Conservation (phyloP, 1,140 invertebrate genomes). For the Sweltsa coloradensis region DNA sequence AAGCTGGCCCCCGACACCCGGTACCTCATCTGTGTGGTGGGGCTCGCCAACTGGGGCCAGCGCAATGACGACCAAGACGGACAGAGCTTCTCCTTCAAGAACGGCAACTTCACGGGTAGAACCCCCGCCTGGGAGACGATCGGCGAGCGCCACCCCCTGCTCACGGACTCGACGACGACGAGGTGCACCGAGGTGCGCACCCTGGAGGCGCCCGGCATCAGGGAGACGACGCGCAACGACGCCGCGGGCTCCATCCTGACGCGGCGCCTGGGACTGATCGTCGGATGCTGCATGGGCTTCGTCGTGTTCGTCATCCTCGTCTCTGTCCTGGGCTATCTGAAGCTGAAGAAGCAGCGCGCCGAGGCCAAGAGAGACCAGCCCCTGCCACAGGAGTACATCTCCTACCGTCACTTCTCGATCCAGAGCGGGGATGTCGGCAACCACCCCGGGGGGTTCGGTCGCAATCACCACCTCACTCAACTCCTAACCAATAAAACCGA, state of each 20-base stretch:
- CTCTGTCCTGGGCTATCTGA: conserved; percentile 70
- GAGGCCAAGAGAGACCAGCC: conserved; percentile 55
- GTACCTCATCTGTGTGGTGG: conserved; percentile 75
- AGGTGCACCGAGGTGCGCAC: conserved; percentile 54
- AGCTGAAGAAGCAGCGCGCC: conserved; percentile 68
- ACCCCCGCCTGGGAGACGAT: background rate
- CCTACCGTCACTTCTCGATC: conserved; percentile 54
- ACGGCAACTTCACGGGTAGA: too few relatives aligned
- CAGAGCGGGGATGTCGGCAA: conserved; percentile 27
- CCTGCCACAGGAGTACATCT: conserved; percentile 54
- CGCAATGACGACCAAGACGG: conserved; percentile 20
- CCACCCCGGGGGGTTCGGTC: conserved; percentile 8
- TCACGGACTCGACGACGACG: conserved; percentile 59
- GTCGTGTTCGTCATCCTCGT: conserved; percentile 72
- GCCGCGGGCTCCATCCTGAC: conserved; percentile 48
- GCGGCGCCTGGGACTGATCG: conserved; percentile 64
- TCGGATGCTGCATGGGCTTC: conserved; percentile 73
- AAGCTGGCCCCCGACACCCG: conserved; percentile 60
- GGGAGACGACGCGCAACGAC: conserved; percentile 37
- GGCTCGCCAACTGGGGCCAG: conserved; percentile 55
- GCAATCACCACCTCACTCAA: conserved; percentile 11
- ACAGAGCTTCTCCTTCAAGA: too few relatives aligned
- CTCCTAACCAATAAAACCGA: background rate
- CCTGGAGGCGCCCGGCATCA: conserved; percentile 4
- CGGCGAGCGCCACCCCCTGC: conserved; percentile 31